Conservation (phyloP, 2,888 invertebrate species). For the Stomorhina lunata region DNA sequence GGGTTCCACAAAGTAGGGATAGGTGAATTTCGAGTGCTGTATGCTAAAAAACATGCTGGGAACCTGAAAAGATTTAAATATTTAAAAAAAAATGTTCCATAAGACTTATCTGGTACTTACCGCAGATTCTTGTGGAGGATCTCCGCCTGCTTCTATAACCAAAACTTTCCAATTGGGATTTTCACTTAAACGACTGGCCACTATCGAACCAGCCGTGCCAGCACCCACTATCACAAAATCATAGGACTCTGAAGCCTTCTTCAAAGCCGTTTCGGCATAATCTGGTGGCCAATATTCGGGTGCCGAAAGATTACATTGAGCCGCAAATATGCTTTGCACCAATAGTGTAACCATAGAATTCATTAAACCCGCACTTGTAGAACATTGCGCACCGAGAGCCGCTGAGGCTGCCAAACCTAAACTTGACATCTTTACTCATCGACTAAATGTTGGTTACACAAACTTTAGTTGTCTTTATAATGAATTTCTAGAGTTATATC, state of each 20-base stretch:
- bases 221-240: slow-evolving; percentile 81
- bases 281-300: slow-evolving; percentile 82
- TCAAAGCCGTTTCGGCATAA: slow-evolving; percentile 69
- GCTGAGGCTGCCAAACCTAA: too few relatives aligned
- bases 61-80: slow-evolving; percentile 70
- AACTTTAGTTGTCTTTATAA: too few relatives aligned
- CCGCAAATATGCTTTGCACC: slow-evolving; percentile 82
- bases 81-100: too few relatives aligned
- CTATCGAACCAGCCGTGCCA: slow-evolving; percentile 80
- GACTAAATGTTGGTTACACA: too few relatives aligned
- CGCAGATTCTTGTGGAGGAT: slow-evolving; percentile 79
- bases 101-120: too few relatives aligned
- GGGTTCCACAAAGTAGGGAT: slow-evolving; percentile 73
- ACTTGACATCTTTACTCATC: too few relatives aligned
- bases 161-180: slow-evolving; percentile 79
- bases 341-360: slow-evolving; percentile 81
- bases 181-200: slow-evolving; percentile 81
- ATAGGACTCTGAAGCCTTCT: slow-evolving; percentile 76
- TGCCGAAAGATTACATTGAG: slow-evolving; percentile 82
- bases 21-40: slow-evolving; percentile 71
- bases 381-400: slow-evolving; percentile 64
- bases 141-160: slow-evolving; percentile 81
- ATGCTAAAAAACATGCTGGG: slow-evolving; percentile 69
- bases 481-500: too few relatives aligned
- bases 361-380: slow-evolving; percentile 71